These are phyloP conservation scores for Lithophane ornitopus DNA, from an alignment of 2,888 invertebrate species.

Conservation along the genomic window DNA sequence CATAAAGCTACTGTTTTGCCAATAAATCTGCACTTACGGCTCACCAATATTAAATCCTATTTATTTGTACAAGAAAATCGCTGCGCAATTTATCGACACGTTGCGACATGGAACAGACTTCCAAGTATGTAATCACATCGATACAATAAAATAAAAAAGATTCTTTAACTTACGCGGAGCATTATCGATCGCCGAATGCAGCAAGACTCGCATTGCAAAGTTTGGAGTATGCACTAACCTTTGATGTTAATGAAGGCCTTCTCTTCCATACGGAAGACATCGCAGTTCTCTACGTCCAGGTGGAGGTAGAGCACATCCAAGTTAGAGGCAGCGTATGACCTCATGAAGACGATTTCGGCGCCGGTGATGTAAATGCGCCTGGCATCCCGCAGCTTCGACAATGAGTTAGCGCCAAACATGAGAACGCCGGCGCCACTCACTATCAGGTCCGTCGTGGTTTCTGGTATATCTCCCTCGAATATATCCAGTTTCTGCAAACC, in stretches of 20 bases:
- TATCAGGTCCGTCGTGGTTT: slow-evolving; percentile 90
- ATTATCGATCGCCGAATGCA: slow-evolving; percentile 46
- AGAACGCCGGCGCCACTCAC: slow-evolving; percentile 90
- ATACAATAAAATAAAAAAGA: slow-evolving; percentile 10
- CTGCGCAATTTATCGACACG: slow-evolving; percentile 36
- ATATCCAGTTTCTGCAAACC: slow-evolving; percentile 87
- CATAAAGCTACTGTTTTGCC: slow-evolving; percentile 22
- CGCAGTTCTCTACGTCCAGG: slow-evolving; percentile 91
- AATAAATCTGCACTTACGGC: slow-evolving; percentile 30
- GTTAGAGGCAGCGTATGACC: slow-evolving; percentile 91
- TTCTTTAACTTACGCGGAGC: slow-evolving; percentile 30
- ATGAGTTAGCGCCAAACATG: slow-evolving; percentile 89
- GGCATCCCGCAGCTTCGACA: slow-evolving; percentile 89
- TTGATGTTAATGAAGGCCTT: slow-evolving; percentile 91
- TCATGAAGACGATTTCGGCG: slow-evolving; percentile 89
- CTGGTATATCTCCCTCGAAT: slow-evolving; percentile 89
- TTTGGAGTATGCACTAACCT: slow-evolving; percentile 75
- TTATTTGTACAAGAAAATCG: slow-evolving; percentile 42
- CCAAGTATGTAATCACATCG: slow-evolving; percentile 19
- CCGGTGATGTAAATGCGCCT: slow-evolving; percentile 89
- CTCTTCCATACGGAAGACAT: slow-evolving; percentile 91
- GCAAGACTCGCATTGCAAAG: slow-evolving; percentile 41
- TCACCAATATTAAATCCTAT: slow-evolving; percentile 25
- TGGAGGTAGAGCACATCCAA: slow-evolving; percentile 91
- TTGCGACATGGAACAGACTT: slow-evolving; percentile 15